Evolutionary conservation across 2,113 vertebrate genomes (phyloP), one percentile per base, ranked within the genome.

Genomic region (Bostrychus sinensis): DNA sequence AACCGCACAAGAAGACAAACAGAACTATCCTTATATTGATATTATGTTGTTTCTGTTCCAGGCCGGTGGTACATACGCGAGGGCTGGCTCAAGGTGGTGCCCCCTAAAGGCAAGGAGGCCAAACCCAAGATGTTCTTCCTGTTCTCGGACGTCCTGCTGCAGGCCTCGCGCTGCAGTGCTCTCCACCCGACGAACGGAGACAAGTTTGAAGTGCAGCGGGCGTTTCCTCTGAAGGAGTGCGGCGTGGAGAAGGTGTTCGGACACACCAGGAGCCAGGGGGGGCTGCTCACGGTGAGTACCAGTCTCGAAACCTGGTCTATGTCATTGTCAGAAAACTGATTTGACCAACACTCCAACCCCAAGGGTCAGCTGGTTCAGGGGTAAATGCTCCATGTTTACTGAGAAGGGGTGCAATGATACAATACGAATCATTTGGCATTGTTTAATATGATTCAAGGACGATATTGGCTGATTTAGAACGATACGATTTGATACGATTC

Each of bases 141-240:
- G 54, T 98, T 98, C 86, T 96, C 95, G 0, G 97, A 99, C 56
- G 75, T 94, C 72, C 91, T 99, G 38, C 78, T 97, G 57, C 88
- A 93, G 80, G 81, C 94, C 23, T 94, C 91, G 45, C 94, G 85
- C 20, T 95, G 93, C 68, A 86, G 93, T 56, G 72, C 92, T 0
- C 70, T 94, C 66, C 88, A 89, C 74, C 89, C 84, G 56, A 79
- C 77, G 81, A 81, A 72, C 30, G 58, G 84, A 48, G 89, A 92
- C 83, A 94, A 90, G 86, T 89, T 93, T 70, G 66, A 25, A 0
- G 88, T 87, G 66, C 88, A 74, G 81, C 77, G 72, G 8, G 76
- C 88, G 41, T 93, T 75, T 77, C 91, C 87, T n/a, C 92, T 98
- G 81, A 88, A 86, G 28, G 93, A 98, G 55, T 95, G 95, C 55